phyloP scores from a whole-genome alignment of 2,888 invertebrate species.

The Campopleginae sp. region DNA sequence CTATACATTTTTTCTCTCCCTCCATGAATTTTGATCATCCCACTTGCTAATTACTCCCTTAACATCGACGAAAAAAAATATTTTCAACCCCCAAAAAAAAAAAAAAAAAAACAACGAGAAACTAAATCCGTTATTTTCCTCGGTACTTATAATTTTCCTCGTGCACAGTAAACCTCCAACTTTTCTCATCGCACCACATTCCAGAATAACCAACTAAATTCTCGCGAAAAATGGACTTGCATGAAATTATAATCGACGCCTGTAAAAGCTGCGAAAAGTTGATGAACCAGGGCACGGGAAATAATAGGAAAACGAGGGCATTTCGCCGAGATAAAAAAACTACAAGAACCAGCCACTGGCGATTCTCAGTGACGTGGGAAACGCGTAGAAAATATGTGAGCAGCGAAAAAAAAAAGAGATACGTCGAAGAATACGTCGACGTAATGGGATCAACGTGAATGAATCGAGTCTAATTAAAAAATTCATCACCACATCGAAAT shows the following conservation, averaged over 20 bases:
- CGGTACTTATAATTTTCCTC: constrained; percentile 6
- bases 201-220: constrained; percentile 60
- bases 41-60: neutral
- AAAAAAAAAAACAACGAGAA: neutral
- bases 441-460: neutral
- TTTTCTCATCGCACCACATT: constrained; percentile 28
- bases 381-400: neutral
- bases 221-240: constrained; percentile 49
- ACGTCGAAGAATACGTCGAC: constrained; percentile 14
- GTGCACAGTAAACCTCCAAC: neutral
- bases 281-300: constrained; percentile 17
- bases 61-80: neutral
- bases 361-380: constrained; percentile 24
- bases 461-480: neutral
- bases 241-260: constrained; percentile 65
- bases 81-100: neutral
- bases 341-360: constrained; percentile 51
- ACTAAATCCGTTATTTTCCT: constrained; percentile 31
- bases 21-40: neutral
- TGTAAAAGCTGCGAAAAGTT: constrained; percentile 18
- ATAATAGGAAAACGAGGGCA: constrained; percentile 5
- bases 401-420: constrained; percentile 25
- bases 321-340: constrained; percentile 2
- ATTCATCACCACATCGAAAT: neutral
- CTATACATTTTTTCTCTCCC: neutral